These are phyloP conservation scores for Pyrocephalus nanus DNA, from an alignment of 2,797 vertebrate species.

Conservation along the genomic window DNA sequence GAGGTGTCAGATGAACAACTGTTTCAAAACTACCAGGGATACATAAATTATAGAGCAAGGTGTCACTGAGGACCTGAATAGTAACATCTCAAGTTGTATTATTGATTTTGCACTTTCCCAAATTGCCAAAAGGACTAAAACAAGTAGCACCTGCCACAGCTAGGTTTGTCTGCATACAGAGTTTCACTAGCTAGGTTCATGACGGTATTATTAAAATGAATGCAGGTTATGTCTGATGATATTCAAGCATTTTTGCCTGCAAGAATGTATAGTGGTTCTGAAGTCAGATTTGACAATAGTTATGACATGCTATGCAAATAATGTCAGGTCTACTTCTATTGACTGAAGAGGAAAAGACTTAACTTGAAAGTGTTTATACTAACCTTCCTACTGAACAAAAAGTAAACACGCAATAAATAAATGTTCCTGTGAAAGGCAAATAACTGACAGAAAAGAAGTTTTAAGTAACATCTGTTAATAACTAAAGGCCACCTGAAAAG, in stretches of 20 bases:
- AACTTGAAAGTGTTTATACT: background rate
- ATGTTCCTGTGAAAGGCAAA: background rate
- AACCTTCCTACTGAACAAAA: background rate
- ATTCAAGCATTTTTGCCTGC: background rate
- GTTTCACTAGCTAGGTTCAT: background rate
- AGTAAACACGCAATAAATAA: background rate
- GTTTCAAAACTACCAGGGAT: background rate
- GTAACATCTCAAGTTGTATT: background rate
- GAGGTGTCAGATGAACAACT: background rate
- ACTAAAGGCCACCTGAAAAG: background rate
- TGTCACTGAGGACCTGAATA: background rate
- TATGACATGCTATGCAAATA: background rate
- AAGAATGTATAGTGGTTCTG: background rate
- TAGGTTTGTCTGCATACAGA: background rate
- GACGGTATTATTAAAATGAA: background rate
- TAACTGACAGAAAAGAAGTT: background rate
- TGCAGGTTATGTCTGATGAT: background rate
- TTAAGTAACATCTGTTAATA: background rate
- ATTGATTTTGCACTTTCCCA: background rate
- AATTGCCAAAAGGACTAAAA: background rate
- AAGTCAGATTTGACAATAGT: background rate
- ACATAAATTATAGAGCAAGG: background rate
- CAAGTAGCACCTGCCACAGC: background rate
- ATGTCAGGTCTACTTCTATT: background rate
- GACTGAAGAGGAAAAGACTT: background rate